Conservation (phyloP, 1,140 invertebrate genomes). For the Subanguina moxae region DNA sequence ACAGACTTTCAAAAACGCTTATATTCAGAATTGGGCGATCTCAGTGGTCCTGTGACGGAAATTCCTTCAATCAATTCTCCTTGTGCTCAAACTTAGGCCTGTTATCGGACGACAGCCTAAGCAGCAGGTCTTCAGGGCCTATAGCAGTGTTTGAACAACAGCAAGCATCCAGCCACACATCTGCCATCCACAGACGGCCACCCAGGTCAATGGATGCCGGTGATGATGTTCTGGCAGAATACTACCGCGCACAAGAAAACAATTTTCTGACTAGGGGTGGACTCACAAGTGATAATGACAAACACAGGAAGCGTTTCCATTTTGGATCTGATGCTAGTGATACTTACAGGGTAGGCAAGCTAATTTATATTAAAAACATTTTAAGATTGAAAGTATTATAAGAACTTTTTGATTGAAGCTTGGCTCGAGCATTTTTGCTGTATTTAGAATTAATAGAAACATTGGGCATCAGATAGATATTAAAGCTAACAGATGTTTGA, state of each 20-base stretch:
- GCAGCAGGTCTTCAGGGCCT: constrained; percentile 4
- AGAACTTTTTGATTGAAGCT: no score
- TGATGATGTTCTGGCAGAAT: constrained; percentile 10
- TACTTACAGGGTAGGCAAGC: background rate
- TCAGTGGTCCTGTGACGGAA: constrained; percentile 20
- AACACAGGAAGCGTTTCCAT: background rate
- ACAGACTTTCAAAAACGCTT: no score
- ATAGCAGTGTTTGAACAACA: constrained; percentile 2
- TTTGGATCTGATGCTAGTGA: background rate
- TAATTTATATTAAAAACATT: no score
- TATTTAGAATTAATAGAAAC: no score
- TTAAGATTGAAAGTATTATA: no score
- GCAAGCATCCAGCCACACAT: no score
- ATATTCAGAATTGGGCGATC: background rate
- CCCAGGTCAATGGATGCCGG: background rate
- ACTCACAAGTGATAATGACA: background rate
- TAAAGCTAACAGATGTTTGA: no score
- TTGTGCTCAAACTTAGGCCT: constrained; percentile 13
- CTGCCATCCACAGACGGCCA: no score
- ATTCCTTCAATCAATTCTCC: constrained; percentile 16
- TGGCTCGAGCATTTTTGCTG: no score
- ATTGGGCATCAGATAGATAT: no score
- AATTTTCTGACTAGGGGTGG: background rate
- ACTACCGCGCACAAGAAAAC: constrained; percentile 4
- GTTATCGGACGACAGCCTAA: background rate